These are phyloP conservation scores for Sylvia borin DNA, from an alignment of 2,797 vertebrate genomes.

Conservation along the genomic window DNA sequence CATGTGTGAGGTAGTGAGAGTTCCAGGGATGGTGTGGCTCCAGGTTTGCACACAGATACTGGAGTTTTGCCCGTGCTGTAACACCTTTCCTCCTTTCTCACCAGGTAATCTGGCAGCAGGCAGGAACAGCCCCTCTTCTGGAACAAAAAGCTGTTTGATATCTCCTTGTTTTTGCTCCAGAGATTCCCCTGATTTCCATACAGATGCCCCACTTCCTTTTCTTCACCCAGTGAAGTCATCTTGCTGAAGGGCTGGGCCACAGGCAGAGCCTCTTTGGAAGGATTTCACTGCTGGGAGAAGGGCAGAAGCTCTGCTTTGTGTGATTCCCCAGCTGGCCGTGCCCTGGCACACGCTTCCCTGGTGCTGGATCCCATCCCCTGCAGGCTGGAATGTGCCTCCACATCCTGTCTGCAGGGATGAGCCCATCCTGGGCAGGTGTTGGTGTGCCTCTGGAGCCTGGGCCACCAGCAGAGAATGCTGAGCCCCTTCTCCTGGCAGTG, in stretches of 20 bases:
- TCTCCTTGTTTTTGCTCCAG: background rate
- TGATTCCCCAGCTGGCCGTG: background rate
- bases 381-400: background rate
- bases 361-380: background rate
- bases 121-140: background rate
- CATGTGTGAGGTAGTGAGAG: background rate
- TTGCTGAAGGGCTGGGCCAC: background rate
- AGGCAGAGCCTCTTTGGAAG: background rate
- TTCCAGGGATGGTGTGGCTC: background rate
- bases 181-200: conserved; percentile 47
- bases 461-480: background rate
- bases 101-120: background rate
- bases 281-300: background rate
- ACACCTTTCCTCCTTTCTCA: background rate
- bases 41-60: background rate
- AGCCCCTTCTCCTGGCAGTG: background rate
- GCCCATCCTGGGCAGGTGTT: accelerated
- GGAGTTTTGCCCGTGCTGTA: background rate
- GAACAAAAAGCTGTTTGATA: background rate
- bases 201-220: conserved; percentile 30
- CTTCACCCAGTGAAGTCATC: background rate
- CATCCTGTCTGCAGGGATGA: background rate
- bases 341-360: background rate
- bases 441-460: background rate
- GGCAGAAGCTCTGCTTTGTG: background rate